Conservation (phyloP, 1,140 invertebrate species). For the Drosophila arizonae region DNA sequence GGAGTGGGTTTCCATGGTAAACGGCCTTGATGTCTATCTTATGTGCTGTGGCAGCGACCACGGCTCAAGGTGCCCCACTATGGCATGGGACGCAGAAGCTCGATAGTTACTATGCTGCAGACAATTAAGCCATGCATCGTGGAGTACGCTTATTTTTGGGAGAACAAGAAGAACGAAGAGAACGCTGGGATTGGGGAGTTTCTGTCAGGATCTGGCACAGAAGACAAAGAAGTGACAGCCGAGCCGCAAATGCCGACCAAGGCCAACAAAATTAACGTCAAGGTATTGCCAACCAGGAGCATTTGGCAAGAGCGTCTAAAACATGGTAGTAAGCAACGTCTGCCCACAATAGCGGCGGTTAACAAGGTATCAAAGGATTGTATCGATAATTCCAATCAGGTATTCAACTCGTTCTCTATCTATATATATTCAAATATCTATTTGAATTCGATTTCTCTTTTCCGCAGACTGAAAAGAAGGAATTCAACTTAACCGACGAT, state of each 20-base stretch:
- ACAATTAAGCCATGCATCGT: slow-evolving; percentile 14
- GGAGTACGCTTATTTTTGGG: neutral
- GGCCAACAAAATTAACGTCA: too few relatives aligned
- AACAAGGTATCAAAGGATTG: neutral
- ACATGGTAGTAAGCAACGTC: neutral
- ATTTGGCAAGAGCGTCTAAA: neutral
- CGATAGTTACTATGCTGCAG: neutral
- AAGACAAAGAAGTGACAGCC: neutral
- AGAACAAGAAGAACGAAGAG: neutral
- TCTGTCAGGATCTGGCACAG: neutral
- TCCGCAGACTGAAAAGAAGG: neutral
- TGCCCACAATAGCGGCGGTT: neutral
- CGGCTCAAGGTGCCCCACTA: slow-evolving; percentile 12
- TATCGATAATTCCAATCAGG: neutral
- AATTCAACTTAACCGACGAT: neutral
- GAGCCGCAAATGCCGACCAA: too few relatives aligned
- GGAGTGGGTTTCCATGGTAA: neutral
- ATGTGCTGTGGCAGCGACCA: slow-evolving; percentile 9
- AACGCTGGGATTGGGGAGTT: neutral
- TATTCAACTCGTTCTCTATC: neutral
- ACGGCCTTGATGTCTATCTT: neutral
- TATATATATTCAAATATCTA: neutral
- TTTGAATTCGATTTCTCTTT: neutral
- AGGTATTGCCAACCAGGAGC: neutral
- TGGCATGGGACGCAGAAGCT: slow-evolving; percentile 14